phyloP scores from a whole-genome alignment of 1,140 invertebrate species.

The Trichonephila clavipes region DNA sequence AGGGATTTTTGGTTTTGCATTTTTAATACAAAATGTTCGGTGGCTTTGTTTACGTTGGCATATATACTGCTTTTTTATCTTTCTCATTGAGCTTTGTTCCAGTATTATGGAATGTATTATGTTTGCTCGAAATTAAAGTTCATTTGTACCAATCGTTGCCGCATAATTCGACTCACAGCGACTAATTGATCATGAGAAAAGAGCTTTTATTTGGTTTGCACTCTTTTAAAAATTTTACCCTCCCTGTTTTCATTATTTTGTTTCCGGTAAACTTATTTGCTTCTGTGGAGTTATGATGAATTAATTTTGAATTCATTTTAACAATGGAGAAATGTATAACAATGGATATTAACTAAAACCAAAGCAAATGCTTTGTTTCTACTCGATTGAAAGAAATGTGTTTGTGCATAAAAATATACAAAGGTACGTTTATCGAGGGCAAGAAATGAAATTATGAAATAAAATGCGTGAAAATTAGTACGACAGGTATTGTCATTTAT shows the following conservation, averaged over 20 bases:
- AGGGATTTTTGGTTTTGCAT: slow-evolving; percentile 23
- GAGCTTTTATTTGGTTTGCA: not conserved
- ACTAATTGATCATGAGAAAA: slow-evolving; percentile 13
- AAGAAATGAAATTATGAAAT: no score
- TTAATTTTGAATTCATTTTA: not conserved
- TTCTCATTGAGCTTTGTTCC: not conserved
- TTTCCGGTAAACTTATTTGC: not conserved
- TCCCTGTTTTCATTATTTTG: not conserved
- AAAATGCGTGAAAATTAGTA: no score
- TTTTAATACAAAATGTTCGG: not conserved
- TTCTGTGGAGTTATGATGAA: not conserved
- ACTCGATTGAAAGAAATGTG: not conserved
- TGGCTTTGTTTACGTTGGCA: not conserved
- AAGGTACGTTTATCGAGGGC: no score
- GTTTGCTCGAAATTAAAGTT: slow-evolving; percentile 25
- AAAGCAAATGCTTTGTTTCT: not conserved
- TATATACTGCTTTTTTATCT: not conserved
- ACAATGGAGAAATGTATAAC: not conserved
- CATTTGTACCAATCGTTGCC: not conserved
- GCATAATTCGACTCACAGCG: not conserved
- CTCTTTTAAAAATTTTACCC: no score
- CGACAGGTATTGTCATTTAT: no score
- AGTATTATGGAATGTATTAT: not conserved
- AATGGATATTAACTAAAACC: not conserved
- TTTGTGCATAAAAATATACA: not conserved